Conservation (phyloP, 1,140 invertebrate species). For the Drosophila takahashii region DNA sequence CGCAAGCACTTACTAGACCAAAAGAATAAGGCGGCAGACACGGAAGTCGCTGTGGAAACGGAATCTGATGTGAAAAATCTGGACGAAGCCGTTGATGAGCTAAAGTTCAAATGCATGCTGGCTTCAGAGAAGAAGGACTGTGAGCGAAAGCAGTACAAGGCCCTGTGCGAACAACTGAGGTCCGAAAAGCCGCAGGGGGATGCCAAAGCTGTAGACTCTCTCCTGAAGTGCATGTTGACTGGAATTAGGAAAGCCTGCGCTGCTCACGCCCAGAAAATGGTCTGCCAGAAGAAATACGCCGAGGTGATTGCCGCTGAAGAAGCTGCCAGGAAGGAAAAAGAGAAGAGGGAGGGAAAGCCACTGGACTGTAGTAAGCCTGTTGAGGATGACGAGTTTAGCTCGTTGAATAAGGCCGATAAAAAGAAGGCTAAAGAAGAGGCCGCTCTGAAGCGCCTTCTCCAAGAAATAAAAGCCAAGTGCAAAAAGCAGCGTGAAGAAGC, state of each 20-base stretch:
- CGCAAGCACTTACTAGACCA: neutral
- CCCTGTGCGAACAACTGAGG: constrained; percentile 13
- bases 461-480: constrained; percentile 10
- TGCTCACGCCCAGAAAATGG: constrained; percentile 18
- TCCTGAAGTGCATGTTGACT: constrained; percentile 19
- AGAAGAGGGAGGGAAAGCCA: neutral
- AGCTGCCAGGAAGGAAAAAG: neutral
- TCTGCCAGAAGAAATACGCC: constrained; percentile 15
- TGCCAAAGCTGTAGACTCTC: neutral
- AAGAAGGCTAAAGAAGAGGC: neutral
- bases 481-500: neutral
- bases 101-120: neutral
- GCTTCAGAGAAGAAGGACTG: constrained; percentile 15
- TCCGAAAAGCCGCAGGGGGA: neutral
- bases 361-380: neutral
- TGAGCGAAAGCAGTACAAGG: constrained; percentile 15
- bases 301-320: constrained; percentile 2
- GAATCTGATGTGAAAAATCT: neutral
- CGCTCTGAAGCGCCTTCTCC: neutral
- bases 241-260: constrained; percentile 20
- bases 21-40: neutral
- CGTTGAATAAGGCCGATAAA: neutral
- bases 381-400: neutral
- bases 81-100: neutral
- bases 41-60: neutral